Conservation (phyloP, 2,797 vertebrate genomes). For the Cryptoprocta ferox region DNA sequence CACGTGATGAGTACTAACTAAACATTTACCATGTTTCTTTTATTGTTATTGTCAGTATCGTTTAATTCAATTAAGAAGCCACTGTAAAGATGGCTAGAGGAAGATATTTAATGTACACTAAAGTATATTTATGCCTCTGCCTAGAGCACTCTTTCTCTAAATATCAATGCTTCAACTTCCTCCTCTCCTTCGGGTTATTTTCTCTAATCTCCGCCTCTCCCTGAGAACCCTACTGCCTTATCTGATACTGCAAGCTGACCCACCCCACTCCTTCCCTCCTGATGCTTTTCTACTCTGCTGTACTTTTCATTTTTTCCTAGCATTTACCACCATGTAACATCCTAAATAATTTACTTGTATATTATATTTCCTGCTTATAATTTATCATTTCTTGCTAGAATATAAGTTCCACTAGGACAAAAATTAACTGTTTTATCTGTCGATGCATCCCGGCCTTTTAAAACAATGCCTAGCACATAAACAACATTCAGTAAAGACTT, state of each 20-base stretch:
- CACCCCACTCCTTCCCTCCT: background rate
- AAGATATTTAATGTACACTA: background rate
- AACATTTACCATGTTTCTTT: background rate
- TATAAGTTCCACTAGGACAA: background rate
- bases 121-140: background rate
- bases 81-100: background rate
- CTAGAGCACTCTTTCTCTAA: background rate
- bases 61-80: slow-evolving; percentile 4
- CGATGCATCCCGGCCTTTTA: background rate
- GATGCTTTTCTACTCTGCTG: background rate
- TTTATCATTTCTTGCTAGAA: background rate
- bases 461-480: background rate
- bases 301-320: background rate
- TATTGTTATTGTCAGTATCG: background rate
- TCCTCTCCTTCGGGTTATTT: background rate
- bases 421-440: slow-evolving; percentile 3
- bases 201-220: background rate
- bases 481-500: background rate
- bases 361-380: background rate
- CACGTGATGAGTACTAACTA: background rate
- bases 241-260: background rate
- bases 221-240: background rate
- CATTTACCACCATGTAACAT: background rate
- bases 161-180: background rate
- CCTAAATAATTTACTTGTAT: background rate